Evolutionary conservation across 2,113 vertebrate species (phyloP).

Genomic region (Phoxinus phoxinus): DNA sequence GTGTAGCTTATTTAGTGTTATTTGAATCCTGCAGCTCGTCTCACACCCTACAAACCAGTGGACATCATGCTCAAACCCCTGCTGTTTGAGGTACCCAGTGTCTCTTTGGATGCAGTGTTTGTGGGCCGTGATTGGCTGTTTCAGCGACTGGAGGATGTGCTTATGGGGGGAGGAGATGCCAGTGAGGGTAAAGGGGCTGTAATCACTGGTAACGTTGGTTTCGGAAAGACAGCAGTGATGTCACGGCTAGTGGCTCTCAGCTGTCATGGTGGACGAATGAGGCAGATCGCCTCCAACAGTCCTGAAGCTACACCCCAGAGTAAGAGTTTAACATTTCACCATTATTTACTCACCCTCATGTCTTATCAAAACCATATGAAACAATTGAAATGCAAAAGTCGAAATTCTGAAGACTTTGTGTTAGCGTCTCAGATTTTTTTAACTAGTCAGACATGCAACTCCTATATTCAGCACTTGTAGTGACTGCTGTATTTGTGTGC

Average conservation of each 20-base stretch:
- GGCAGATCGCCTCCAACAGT: slow-evolving; percentile 88
- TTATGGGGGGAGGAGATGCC: slow-evolving; percentile 75
- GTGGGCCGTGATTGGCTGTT: slow-evolving; percentile 96
- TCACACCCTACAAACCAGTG: slow-evolving; percentile 90
- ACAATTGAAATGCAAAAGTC: background rate
- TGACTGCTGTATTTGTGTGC: background rate
- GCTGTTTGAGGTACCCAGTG: slow-evolving; percentile 95
- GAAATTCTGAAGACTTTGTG: background rate
- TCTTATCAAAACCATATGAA: background rate
- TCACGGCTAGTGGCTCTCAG: slow-evolving; percentile 94
- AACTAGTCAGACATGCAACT: background rate
- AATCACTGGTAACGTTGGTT: slow-evolving; percentile 90
- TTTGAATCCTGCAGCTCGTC: slow-evolving; percentile 76
- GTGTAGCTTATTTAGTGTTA: slow-evolving; percentile 13
- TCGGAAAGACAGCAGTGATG: slow-evolving; percentile 93
- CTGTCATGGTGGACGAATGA: slow-evolving; percentile 91
- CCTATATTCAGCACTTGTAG: background rate
- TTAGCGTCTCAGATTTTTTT: background rate
- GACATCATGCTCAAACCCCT: slow-evolving; percentile 97
- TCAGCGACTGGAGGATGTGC: slow-evolving; percentile 83
- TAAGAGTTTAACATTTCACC: slow-evolving; percentile 65
- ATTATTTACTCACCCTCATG: background rate
- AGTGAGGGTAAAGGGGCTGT: slow-evolving; percentile 84
- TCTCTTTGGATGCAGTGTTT: slow-evolving; percentile 89
- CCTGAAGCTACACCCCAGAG: slow-evolving; percentile 84